Evolutionary conservation across 2,113 vertebrate species (phyloP).

Genomic region (Pluvialis apricaria): DNA sequence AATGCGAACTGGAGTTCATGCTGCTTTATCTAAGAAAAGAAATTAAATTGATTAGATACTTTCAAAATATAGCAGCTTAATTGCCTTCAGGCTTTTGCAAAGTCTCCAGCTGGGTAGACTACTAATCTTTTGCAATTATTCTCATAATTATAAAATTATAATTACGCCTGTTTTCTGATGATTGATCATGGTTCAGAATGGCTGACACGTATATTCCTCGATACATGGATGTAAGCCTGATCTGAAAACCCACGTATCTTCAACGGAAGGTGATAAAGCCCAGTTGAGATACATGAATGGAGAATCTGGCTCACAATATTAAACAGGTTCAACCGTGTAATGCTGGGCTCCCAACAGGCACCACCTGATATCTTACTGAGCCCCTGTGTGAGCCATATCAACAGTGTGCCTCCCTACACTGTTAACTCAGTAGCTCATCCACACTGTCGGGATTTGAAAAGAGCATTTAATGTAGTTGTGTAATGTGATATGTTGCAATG

Average conservation of each 20-base stretch:
- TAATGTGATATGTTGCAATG: neutral
- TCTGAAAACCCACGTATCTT: neutral
- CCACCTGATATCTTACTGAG: neutral
- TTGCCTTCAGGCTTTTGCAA: conserved; percentile 4
- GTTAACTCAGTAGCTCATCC: neutral
- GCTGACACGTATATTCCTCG: neutral
- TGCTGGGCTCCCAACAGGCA: neutral
- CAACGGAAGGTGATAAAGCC: neutral
- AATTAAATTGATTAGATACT: conserved; percentile 16
- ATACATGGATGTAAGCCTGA: neutral
- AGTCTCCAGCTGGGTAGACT: conserved; percentile 8
- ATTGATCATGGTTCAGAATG: neutral
- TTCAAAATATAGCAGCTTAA: conserved; percentile 10
- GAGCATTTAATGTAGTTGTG: neutral
- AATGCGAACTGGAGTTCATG: neutral
- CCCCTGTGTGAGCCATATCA: neutral
- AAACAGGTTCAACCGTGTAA: neutral
- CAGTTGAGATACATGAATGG: neutral
- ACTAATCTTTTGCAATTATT: conserved; percentile 33
- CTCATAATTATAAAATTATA: conserved; percentile 20
- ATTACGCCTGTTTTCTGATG: neutral
- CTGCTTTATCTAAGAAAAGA: conserved; percentile 8
- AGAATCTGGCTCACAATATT: neutral
- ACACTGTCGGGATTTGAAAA: neutral
- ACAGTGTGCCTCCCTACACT: neutral